Percentiles rank a stretch among this genome's conserved stretches.
Evolutionary conservation across 2,113 vertebrate species (phyloP).

Genomic region (Eira barbara): DNA sequence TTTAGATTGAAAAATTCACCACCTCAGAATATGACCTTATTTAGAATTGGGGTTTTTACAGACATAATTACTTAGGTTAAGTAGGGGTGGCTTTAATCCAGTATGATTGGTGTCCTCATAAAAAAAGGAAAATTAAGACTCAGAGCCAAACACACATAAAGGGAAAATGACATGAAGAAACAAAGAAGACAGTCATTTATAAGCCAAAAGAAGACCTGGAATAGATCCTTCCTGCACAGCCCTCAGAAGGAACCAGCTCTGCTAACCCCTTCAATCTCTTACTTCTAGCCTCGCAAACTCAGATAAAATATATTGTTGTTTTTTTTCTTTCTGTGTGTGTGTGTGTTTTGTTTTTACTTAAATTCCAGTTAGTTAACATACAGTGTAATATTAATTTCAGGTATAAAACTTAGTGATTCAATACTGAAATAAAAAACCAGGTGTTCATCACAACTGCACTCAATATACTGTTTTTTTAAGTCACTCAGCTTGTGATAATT

Average conservation of each 20-base stretch:
- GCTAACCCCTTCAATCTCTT: neutral
- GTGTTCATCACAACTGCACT: neutral
- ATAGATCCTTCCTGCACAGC: accelerated
- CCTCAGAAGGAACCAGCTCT: neutral
- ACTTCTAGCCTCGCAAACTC: neutral
- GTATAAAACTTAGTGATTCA: neutral
- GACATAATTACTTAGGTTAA: neutral
- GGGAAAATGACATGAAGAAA: neutral
- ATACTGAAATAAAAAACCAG: neutral
- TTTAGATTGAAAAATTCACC: neutral
- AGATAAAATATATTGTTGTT: neutral
- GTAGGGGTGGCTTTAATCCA: neutral
- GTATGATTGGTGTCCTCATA: neutral
- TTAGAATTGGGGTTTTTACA: neutral
- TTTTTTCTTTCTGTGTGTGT: neutral
- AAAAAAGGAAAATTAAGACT: neutral
- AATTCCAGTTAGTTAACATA: neutral
- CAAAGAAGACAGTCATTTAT: neutral
- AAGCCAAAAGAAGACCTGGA: neutral
- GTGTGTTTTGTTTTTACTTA: neutral
- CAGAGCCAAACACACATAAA: neutral
- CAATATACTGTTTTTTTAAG: neutral
- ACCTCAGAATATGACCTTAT: neutral
- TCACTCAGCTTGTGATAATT: neutral
- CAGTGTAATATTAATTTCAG: neutral